Percentiles rank a stretch among this genome's conserved stretches.
phyloP scores from a whole-genome alignment of 35 echinoderm and acorn worm genomes.

The Apostichopus californicus region DNA sequence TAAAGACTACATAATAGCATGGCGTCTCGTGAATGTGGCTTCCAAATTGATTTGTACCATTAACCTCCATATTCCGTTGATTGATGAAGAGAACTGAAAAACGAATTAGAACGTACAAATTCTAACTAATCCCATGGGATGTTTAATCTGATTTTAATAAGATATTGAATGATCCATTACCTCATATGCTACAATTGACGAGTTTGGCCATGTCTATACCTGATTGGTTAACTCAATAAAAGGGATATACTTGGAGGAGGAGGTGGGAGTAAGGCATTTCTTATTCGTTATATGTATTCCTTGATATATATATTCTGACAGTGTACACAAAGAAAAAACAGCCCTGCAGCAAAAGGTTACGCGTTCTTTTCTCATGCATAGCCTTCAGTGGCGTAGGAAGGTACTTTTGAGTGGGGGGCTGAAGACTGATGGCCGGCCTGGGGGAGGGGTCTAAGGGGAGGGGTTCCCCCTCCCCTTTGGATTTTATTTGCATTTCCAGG shows the following conservation, averaged over 20 bases:
- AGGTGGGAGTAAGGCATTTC: too few relatives aligned
- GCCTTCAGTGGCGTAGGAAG: too few relatives aligned
- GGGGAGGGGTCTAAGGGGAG: too few relatives aligned
- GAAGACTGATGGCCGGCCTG: too few relatives aligned
- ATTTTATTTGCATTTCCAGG: too few relatives aligned
- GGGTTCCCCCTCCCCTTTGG: too few relatives aligned
- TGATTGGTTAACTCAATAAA: not conserved
- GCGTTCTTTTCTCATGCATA: too few relatives aligned
- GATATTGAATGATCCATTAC: not conserved
- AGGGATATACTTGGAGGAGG: not conserved
- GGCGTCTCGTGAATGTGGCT: not conserved
- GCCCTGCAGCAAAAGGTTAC: too few relatives aligned
- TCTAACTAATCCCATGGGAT: not conserved
- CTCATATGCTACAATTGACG: not conserved
- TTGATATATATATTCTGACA: too few relatives aligned
- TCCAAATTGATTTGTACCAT: conserved; percentile 4
- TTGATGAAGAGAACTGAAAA: not conserved
- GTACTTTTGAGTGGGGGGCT: too few relatives aligned
- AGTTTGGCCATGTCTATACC: not conserved
- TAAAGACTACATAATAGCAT: not conserved
- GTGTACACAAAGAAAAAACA: too few relatives aligned
- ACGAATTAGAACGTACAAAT: not conserved
- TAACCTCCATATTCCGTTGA: not conserved
- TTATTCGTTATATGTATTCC: too few relatives aligned
- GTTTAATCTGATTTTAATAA: not conserved